Evolutionary conservation across 2,888 invertebrate species (phyloP), one percentile per base, ranked within the genome.

Genomic region (Torymus tubicola): DNA sequence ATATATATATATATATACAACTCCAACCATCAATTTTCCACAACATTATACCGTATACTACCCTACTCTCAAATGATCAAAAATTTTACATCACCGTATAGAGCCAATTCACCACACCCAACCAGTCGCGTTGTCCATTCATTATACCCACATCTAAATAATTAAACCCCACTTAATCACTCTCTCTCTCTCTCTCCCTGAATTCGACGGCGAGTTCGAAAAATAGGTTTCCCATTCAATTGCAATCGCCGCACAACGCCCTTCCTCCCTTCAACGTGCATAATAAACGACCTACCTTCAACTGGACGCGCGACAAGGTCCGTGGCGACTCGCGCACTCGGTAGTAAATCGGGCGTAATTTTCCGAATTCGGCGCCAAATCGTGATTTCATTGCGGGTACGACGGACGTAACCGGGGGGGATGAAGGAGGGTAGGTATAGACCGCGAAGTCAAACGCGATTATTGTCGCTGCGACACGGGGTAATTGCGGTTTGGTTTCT

Each of bases 291-390:
- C 52, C 55, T 42, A 12, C 60, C 18, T 11, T 16, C 50, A 31
- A 58, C 65, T 21, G 52, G 13, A 42, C 13, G 63, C 63, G 31
- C 63, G n/a, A 18, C 24, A 24, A 61, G 42, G 42, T 69, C 21
- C 21, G 21, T 21, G 14, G 68, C 55, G 12, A 55, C 18, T 73
- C 71, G 42, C 71, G 42, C 42, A 42, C 42, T 64, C 3, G 60
- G 58, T 31, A 67, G 53, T 78, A 67, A 72, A 78, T 78, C 57
- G 14, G 14, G 55, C 10, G 16, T 53, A 61, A 71, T 73, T 77
- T 77, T 81, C 68, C 21, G 53, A 69, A 81, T 69, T 81, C 68
- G 61, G 16, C 50, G 53, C 71, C 71, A 72, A 76, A 76, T 80
- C 67, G 64, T 18, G 57, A 75, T 76, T 75, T 75, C 71, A 80